Evolutionary conservation across 2,888 invertebrate species (phyloP).

Genomic region (Mactromeris polynyma): DNA sequence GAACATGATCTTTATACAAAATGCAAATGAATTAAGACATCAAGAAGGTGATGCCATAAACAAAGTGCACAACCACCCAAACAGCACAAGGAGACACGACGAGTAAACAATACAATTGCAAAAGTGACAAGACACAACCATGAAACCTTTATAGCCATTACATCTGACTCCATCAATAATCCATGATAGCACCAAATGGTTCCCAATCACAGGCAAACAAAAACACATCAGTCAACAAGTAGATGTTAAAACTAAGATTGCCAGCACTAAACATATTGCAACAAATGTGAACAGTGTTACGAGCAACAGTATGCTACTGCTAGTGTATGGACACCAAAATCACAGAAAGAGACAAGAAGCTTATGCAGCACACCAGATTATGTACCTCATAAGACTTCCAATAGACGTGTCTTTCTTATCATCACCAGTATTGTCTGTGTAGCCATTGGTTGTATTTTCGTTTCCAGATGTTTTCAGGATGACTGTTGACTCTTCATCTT

Average conservation of each 20-base stretch:
- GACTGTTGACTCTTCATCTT: constrained; percentile 3
- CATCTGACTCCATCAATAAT: too few relatives aligned
- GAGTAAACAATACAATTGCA: too few relatives aligned
- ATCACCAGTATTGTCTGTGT: background rate
- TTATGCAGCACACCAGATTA: background rate
- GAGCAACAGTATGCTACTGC: background rate
- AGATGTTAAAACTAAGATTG: background rate
- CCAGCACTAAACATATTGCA: background rate
- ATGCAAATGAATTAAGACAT: too few relatives aligned
- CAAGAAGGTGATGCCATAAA: too few relatives aligned
- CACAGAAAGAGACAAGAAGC: background rate
- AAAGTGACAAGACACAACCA: too few relatives aligned
- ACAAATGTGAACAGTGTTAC: background rate
- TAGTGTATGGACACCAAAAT: background rate
- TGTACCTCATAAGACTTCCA: constrained; percentile 14
- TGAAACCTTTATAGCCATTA: too few relatives aligned
- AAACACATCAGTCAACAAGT: background rate
- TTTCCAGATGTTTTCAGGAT: background rate
- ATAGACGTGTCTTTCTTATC: background rate
- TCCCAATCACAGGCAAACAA: background rate
- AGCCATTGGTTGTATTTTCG: background rate
- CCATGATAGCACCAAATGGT: too few relatives aligned
- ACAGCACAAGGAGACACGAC: too few relatives aligned
- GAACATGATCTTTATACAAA: background rate
- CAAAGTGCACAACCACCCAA: too few relatives aligned